Evolutionary conservation across 2,797 vertebrate species (phyloP).

Genomic region (Setipinna tenuifilis): DNA sequence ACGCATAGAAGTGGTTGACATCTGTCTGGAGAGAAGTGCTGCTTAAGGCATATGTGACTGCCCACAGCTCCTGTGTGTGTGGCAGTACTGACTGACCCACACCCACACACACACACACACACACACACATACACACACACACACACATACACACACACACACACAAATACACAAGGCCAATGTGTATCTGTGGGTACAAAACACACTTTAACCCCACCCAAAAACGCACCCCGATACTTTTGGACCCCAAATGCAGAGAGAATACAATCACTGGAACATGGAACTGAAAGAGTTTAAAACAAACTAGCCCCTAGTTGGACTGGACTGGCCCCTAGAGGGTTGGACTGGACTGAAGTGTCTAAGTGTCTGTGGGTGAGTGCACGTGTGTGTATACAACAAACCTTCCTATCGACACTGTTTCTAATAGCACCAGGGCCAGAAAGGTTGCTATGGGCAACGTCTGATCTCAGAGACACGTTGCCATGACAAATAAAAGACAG

Average conservation of each 20-base stretch:
- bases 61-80: slow-evolving; percentile 4
- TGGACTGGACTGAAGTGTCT: background rate
- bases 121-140: too few relatives aligned
- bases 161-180: background rate
- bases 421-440: slow-evolving; percentile 66
- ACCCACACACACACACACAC: background rate
- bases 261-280: slow-evolving; percentile 21
- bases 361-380: slow-evolving; percentile 11
- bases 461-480: slow-evolving; percentile 64
- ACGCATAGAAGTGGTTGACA: slow-evolving; percentile 2
- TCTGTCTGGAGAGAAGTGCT: slow-evolving; percentile 21
- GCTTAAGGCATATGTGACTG: slow-evolving; percentile 20
- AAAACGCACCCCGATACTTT: background rate
- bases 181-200: slow-evolving; percentile 19
- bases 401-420: slow-evolving; percentile 48
- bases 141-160: too few relatives aligned
- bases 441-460: slow-evolving; percentile 70
- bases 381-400: slow-evolving; percentile 29
- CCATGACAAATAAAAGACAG: slow-evolving; percentile 76
- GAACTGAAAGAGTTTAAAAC: background rate
- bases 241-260: slow-evolving; percentile 17
- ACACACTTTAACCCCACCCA: slow-evolving; percentile 2
- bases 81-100: background rate
- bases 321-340: slow-evolving; percentile 1
- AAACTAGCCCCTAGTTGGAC: background rate